These are phyloP conservation scores for Pogonognathellus flavescens DNA, from an alignment of 1,140 invertebrate genomes.

Conservation along the genomic window DNA sequence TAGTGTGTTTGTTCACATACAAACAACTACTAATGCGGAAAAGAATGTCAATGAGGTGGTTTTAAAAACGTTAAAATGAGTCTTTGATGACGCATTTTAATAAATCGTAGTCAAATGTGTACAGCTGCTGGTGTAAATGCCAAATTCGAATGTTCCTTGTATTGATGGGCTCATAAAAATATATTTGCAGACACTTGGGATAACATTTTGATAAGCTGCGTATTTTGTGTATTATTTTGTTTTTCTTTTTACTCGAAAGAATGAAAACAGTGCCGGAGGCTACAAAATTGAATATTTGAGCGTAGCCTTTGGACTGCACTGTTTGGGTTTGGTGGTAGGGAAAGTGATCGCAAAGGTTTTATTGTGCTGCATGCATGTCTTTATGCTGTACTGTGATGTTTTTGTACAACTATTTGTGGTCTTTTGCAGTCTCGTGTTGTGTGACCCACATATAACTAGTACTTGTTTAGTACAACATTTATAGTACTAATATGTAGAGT, in stretches of 20 bases:
- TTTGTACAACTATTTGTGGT: neutral
- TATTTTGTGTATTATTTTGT: constrained; percentile 2
- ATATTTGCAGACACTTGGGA: constrained; percentile 39
- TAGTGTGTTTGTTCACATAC: neutral
- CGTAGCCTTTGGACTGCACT: neutral
- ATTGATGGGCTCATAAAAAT: neutral
- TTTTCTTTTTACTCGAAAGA: constrained; percentile 3
- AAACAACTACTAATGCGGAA: neutral
- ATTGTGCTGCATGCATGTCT: constrained; percentile 41
- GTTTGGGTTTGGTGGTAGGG: constrained; percentile 1
- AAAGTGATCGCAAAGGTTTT: constrained; percentile 2
- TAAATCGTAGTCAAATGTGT: neutral
- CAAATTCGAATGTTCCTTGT: neutral
- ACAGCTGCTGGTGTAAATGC: neutral
- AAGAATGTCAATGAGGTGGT: constrained; percentile 24
- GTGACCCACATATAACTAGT: too few species aligned
- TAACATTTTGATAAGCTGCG: constrained; percentile 11
- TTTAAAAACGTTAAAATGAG: neutral
- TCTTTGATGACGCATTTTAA: neutral
- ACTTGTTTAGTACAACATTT: too few species aligned
- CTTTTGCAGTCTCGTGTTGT: too few species aligned
- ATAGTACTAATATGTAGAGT: too few species aligned
- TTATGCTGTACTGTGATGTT: neutral
- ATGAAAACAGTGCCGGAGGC: neutral
- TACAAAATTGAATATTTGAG: neutral